Conservation (phyloP, 2,888 invertebrate genomes). For the Ferrisia virgata region DNA sequence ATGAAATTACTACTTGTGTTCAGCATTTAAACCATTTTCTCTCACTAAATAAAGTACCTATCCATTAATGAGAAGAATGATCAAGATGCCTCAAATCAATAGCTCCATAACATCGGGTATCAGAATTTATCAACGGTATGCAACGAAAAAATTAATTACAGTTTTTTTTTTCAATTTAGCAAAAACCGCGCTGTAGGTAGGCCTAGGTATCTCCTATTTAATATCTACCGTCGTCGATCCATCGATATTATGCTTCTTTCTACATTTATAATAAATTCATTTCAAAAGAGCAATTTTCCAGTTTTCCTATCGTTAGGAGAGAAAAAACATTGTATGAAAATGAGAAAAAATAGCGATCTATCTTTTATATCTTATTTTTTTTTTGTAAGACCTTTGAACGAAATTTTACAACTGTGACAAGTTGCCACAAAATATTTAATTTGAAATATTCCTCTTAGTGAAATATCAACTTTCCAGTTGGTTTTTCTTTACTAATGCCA, state of each 20-base stretch:
- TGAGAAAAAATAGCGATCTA: background rate
- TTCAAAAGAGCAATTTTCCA: background rate
- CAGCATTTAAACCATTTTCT: no score
- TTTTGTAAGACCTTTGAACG: background rate
- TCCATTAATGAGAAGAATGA: no score
- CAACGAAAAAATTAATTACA: no score
- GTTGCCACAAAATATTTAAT: slow-evolving; percentile 17
- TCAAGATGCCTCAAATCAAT: no score
- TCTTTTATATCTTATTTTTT: background rate
- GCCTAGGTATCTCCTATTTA: no score
- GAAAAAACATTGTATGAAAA: background rate
- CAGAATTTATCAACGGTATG: no score
- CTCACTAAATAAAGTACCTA: no score
- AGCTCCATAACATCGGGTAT: no score
- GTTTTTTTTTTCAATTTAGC: background rate
- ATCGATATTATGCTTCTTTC: background rate
- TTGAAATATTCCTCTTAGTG: slow-evolving; percentile 4
- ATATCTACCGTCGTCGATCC: no score
- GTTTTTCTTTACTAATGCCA: slow-evolving; percentile 4
- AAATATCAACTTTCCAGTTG: background rate
- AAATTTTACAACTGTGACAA: slow-evolving; percentile 20
- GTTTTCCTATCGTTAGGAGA: background rate
- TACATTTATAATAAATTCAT: background rate
- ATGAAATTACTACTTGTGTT: no score
- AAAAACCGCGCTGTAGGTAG: no score